Base-by-base conservation (phyloP, 2,888 invertebrate species). In the Lathronympha strigana region DNA sequence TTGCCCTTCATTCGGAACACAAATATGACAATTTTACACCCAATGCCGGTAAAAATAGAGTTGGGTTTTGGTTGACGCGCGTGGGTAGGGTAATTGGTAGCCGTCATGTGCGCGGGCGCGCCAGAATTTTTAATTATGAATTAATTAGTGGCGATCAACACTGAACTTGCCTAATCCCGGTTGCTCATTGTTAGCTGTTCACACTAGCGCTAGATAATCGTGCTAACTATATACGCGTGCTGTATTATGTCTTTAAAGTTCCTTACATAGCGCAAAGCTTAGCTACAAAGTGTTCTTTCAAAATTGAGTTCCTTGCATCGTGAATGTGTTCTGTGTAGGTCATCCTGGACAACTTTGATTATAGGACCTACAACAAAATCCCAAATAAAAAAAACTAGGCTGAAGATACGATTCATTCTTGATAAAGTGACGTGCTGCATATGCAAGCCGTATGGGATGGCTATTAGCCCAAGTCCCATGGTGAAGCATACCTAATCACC, bases 101-200 rank as follows among this genome's bases (percentile, higher is more conserved):
- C 83, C 80, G 82, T 76, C 82, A 85, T 78, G 81, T 82, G 88
- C 87, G 87, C 87, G 80, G 84, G 86, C 88, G 90, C 86, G 89
- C 84, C 87, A 88, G 90, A 90, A 91, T 90, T 91, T 91, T 91
- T 91, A 92, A 92, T 91, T 90, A 90, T 90, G 91, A 90, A 92
- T 92, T 90, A 90, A 91, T 92, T 90, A 89, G 85, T 82, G 80
- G 82, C 86, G 86, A 88, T 86, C 88, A 89, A 86, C 89, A 90
- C 83, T 81, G 83, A 84, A 85, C 81, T 86, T 85, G 88, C 83
- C 82, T 87, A 88, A 90, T 86, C 81, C 82, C 72, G 78, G 80
- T 78, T 80, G 79, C 76, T 81, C 78, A 78, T 78, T 75, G 77
- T 75, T 67, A 73, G 73, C 63, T 74, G 73, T 71, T 75, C 69